Evolutionary conservation across 92 coral and sea anemone species (phyloP), one percentile per base, ranked within the genome.

Genomic region (Umimayanthus chanpuru): DNA sequence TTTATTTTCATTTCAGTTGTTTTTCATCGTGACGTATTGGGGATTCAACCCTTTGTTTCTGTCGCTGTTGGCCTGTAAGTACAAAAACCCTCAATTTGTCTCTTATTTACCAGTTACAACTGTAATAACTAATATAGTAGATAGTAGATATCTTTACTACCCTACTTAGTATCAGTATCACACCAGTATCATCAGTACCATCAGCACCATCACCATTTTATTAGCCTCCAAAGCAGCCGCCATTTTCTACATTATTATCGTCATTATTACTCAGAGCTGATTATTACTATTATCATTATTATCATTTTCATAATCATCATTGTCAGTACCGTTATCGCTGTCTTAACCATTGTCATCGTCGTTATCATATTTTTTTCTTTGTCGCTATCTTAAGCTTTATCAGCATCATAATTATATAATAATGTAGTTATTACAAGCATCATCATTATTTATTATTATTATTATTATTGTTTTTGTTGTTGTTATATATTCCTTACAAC

Each of bases 41-140:
- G 89, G 89, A 77, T 95, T 96, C 43, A 82, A 9, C 81, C 95
- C 98, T 8, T 40, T 96, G 68, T 96, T 95, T 68, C 72, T 85
- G 21, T 93, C 98, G 0, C 88, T 96, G 71, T 50, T 96, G 68
- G 81, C 98, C 21, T 96, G 98, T 96, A 85, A 95, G 98, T 93
- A 82, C 30, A 20, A 47, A 7, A 0, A 9, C n/a, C 28, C 39
- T 79, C 28, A 14, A 9, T 49, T 2, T 25, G 21, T 47, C n/a
- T 29, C 1, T 49, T 47, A 7, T 18, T 73, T 12, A 7, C 81
- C 43, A 30, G 38, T 21, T 12, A 3, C 23, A n/a, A n/a, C n/a
- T n/a, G n/a, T n/a, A n/a, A n/a, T n/a, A n/a, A n/a, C n/a, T n/a
- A n/a, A n/a, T n/a, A n/a, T n/a, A n/a, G n/a, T n/a, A n/a, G n/a